Conservation (phyloP, 1,140 invertebrate genomes). For the Proctacanthus coquilletti region DNA sequence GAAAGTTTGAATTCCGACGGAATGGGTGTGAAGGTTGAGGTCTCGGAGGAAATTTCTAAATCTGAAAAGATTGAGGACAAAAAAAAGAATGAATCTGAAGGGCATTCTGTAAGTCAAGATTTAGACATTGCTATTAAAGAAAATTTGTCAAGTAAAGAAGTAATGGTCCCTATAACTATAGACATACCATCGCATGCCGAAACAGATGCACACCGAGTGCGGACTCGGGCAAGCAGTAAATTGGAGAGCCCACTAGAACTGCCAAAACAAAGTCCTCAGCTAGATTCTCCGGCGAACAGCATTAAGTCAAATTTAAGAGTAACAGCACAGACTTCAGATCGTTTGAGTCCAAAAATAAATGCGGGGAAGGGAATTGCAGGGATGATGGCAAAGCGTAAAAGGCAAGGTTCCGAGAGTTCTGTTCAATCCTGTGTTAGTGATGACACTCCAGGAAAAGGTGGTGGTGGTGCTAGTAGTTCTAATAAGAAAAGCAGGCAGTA, state of each 20-base stretch:
- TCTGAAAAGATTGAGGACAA: neutral
- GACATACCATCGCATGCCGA: constrained; percentile 22
- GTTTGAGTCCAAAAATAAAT: constrained; percentile 6
- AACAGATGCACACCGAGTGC: constrained; percentile 28
- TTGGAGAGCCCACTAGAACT: constrained; percentile 49
- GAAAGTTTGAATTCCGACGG: too few relatives aligned
- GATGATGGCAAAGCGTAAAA: constrained; percentile 42
- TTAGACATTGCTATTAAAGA: too few relatives aligned
- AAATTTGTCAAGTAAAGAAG: too few relatives aligned
- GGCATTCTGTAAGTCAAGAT: too few relatives aligned
- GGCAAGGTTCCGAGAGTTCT: constrained; percentile 63
- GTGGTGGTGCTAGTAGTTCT: too few relatives aligned
- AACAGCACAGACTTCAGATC: constrained; percentile 3
- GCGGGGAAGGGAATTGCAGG: constrained; percentile 13
- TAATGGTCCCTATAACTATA: constrained; percentile 23
- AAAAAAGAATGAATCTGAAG: too few relatives aligned
- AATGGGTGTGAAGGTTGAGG: neutral
- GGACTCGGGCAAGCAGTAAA: constrained; percentile 53
- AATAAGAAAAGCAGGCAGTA: too few relatives aligned
- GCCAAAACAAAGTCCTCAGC: constrained; percentile 40
- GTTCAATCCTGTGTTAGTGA: constrained; percentile 41
- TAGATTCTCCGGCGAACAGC: constrained; percentile 3
- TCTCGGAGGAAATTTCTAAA: neutral
- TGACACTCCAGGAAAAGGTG: constrained; percentile 21
- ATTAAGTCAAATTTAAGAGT: neutral